Percentiles rank a stretch among this genome's conserved stretches.
Conservation (phyloP, 1,140 invertebrate species). For the Mercenaria mercenaria region DNA sequence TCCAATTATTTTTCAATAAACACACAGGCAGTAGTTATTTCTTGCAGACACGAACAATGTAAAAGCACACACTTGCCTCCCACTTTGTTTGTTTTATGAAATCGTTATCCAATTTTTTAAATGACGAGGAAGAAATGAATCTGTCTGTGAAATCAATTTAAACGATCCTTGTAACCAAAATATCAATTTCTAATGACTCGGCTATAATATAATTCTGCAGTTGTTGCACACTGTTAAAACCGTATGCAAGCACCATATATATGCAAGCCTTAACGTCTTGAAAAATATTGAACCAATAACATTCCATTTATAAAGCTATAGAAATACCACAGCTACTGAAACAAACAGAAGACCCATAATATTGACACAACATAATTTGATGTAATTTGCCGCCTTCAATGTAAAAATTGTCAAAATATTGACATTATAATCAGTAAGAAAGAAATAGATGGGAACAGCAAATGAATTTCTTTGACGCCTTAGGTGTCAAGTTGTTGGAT, state of each 20-base stretch:
- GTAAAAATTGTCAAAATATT: conserved; percentile 25
- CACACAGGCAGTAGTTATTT: conserved; percentile 2
- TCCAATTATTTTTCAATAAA: conserved; percentile 11
- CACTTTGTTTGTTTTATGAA: neutral
- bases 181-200: no score
- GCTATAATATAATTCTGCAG: no score
- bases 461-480: neutral
- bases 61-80: neutral
- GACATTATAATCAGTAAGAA: neutral
- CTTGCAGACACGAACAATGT: neutral
- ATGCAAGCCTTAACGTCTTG: no score
- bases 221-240: no score
- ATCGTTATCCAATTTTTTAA: conserved; percentile 2
- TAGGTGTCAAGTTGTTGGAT: neutral
- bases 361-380: conserved; percentile 6
- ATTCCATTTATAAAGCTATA: no score
- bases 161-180: neutral
- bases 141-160: neutral
- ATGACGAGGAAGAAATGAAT: neutral
- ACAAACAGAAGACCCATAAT: neutral
- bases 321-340: no score
- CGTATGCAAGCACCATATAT: no score
- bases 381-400: neutral
- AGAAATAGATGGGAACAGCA: neutral
- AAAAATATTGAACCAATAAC: no score